Evolutionary conservation across 1,140 invertebrate genomes (phyloP).

Genomic region (Drosophila jambulina): DNA sequence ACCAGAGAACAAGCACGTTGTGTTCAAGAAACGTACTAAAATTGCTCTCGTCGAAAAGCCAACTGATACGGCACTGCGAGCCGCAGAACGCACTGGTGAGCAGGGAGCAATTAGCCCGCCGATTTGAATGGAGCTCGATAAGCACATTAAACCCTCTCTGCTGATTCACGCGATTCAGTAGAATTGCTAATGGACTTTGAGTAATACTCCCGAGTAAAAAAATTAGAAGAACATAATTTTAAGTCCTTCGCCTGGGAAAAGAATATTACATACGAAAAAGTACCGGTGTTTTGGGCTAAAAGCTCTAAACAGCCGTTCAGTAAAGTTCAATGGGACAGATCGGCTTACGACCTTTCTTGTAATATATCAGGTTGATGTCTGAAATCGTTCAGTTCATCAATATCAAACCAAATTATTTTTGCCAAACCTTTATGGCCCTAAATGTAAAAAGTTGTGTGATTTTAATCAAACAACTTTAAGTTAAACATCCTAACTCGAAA

Average conservation of each 20-base stretch:
- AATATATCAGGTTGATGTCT: not conserved
- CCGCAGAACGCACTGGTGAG: constrained; percentile 4
- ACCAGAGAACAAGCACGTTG: constrained; percentile 6
- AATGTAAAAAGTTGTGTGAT: not conserved
- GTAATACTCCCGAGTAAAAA: too few relatives aligned
- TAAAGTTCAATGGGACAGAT: not conserved
- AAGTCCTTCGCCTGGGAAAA: not conserved
- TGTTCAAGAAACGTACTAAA: constrained; percentile 5
- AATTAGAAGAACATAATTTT: not conserved
- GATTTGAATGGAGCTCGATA: not conserved
- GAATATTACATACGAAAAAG: not conserved
- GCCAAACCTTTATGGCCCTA: not conserved
- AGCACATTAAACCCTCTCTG: not conserved
- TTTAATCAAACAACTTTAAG: not conserved
- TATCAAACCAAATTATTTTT: not conserved
- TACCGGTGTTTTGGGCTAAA: rapidly evolving
- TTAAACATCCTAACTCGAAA: not conserved
- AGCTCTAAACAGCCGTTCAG: not conserved
- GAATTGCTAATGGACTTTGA: not conserved
- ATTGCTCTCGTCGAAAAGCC: not conserved
- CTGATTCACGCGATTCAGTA: not conserved
- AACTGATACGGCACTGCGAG: constrained; percentile 1
- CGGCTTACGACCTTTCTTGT: not conserved
- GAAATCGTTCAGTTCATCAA: not conserved
- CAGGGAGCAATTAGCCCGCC: not conserved